Evolutionary conservation across 2,113 vertebrate species (phyloP).

Genomic region (Bos javanicus): DNA sequence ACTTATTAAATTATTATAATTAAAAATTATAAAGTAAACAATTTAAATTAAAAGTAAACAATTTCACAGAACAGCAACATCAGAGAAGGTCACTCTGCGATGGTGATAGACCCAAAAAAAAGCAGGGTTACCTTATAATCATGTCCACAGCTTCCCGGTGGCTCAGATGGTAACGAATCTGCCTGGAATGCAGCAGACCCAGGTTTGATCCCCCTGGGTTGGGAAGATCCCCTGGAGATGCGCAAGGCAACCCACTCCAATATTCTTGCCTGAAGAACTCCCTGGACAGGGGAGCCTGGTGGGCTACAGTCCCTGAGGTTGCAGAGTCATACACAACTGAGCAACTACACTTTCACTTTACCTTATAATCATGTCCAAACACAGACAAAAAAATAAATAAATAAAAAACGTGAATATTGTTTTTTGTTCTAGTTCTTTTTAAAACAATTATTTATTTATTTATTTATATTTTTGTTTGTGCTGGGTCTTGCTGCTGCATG

Average conservation of each 20-base stretch:
- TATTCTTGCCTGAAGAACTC: not conserved
- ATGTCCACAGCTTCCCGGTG: accelerated
- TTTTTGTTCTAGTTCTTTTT: not conserved
- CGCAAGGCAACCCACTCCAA: not conserved
- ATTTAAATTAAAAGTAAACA: not conserved
- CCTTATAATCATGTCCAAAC: not conserved
- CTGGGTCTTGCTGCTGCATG: not conserved
- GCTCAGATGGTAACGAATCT: not conserved
- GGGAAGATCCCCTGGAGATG: not conserved
- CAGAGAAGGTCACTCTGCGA: not conserved
- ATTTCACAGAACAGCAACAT: not conserved
- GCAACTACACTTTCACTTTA: not conserved
- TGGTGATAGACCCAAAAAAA: not conserved
- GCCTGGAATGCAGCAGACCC: not conserved
- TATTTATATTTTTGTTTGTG: not conserved
- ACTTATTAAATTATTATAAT: not conserved
- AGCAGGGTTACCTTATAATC: not conserved
- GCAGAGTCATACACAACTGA: not conserved
- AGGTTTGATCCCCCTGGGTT: not conserved
- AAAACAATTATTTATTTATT: not conserved
- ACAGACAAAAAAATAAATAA: not conserved
- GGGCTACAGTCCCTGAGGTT: not conserved
- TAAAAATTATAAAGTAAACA: not conserved
- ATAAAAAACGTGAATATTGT: not conserved
- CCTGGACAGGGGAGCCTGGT: not conserved